Percentiles rank a stretch among this genome's conserved stretches.
phyloP scores from a whole-genome alignment of 92 coral and sea anemone species.

The Parazoanthus darwini region DNA sequence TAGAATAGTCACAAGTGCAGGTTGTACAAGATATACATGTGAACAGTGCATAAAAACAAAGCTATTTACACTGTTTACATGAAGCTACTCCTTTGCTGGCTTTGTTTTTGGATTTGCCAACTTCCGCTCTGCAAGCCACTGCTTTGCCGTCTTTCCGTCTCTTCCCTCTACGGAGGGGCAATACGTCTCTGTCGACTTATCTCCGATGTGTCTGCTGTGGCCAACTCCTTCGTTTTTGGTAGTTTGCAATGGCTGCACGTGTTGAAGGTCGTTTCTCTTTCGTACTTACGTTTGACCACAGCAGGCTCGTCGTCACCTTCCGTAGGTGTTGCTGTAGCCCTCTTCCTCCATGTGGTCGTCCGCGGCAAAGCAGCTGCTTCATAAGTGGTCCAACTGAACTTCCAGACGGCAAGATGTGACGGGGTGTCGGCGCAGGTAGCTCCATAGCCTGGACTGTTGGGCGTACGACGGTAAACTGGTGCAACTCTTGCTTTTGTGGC shows the following conservation, averaged over 20 bases:
- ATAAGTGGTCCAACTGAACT: background rate
- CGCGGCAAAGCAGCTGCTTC: background rate
- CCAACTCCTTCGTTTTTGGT: too few species aligned
- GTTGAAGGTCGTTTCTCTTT: too few species aligned
- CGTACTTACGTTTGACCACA: too few species aligned
- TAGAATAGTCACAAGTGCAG: background rate
- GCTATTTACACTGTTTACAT: too few species aligned
- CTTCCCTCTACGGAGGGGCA: background rate
- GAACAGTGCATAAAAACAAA: background rate
- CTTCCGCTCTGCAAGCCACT: slow-evolving; percentile 12
- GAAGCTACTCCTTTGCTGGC: background rate
- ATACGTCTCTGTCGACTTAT: background rate
- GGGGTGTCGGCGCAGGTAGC: background rate
- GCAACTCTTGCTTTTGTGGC: background rate
- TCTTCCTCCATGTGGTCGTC: slow-evolving; percentile 22
- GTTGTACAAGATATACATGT: background rate
- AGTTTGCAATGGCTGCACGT: too few species aligned
- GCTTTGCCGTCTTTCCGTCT: slow-evolving; percentile 1
- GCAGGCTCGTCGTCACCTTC: too few species aligned
- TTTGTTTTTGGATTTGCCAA: background rate
- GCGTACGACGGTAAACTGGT: background rate
- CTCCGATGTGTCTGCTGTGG: too few species aligned
- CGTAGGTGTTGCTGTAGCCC: background rate
- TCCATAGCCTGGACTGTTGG: background rate
- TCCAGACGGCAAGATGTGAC: background rate